Conservation (phyloP, 2,888 invertebrate species). For the Stenodera caucasica region DNA sequence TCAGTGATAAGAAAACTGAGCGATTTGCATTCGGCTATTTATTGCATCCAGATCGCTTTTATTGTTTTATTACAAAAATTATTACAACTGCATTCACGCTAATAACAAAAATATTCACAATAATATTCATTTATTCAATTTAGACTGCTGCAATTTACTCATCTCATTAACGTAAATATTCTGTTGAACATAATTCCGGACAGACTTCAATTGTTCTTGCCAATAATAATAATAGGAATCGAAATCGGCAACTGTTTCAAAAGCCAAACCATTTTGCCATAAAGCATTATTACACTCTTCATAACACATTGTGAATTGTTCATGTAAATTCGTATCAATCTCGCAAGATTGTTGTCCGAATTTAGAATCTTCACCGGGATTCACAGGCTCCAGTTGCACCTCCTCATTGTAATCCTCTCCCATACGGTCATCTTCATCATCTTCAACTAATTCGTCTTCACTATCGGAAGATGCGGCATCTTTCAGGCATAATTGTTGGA, state of each 20-base stretch:
- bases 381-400: neutral
- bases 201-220: slow-evolving; percentile 46
- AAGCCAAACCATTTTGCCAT: slow-evolving; percentile 42
- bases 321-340: slow-evolving; percentile 15
- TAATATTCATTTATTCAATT: neutral
- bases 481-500: slow-evolving; percentile 22
- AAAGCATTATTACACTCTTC: slow-evolving; percentile 44
- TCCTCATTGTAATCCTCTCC: slow-evolving; percentile 30
- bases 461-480: slow-evolving; percentile 14
- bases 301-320: slow-evolving; percentile 41
- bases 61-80: slow-evolving; percentile 9
- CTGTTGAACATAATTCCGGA: slow-evolving; percentile 51
- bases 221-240: slow-evolving; percentile 49
- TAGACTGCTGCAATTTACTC: slow-evolving; percentile 36
- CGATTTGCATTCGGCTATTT: slow-evolving; percentile 26
- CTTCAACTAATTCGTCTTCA: slow-evolving; percentile 15
- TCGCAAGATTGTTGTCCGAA: neutral
- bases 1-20: slow-evolving; percentile 16
- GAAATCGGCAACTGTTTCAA: slow-evolving; percentile 43
- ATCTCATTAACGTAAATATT: slow-evolving; percentile 52
- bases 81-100: slow-evolving; percentile 6
- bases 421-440: slow-evolving; percentile 25
- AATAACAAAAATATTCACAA: neutral
- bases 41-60: slow-evolving; percentile 11
- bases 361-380: neutral